Evolutionary conservation across 2,888 invertebrate genomes (phyloP).

Genomic region (Lochmaea crataegi): DNA sequence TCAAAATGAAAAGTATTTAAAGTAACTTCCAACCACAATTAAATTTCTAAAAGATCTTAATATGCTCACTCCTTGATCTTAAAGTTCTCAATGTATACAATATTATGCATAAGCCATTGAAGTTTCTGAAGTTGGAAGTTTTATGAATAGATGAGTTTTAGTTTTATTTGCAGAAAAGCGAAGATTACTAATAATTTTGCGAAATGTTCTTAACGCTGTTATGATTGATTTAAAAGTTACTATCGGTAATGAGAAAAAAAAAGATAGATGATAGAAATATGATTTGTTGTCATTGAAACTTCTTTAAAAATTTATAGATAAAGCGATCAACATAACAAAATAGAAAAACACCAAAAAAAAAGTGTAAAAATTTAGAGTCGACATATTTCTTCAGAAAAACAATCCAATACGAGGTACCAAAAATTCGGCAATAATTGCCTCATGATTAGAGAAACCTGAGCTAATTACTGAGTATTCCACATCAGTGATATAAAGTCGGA

Average conservation of each 20-base stretch:
- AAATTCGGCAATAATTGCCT: too few species aligned
- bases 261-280: too few species aligned
- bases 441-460: too few species aligned
- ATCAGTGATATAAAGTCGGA: too few species aligned
- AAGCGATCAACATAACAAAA: too few species aligned
- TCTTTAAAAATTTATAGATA: too few species aligned
- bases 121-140: not conserved
- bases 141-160: not conserved
- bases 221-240: not conserved
- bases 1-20: not conserved
- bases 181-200: not conserved
- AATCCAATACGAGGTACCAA: too few species aligned
- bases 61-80: not conserved
- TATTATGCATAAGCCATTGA: not conserved
- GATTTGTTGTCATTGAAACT: too few species aligned
- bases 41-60: not conserved
- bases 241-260: not conserved
- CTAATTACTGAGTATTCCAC: too few species aligned
- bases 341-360: too few species aligned
- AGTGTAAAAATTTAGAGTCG: too few species aligned
- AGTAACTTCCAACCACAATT: not conserved
- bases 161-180: not conserved
- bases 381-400: too few species aligned
- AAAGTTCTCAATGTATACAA: conserved; percentile 1
- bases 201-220: not conserved